Evolutionary conservation across 2,888 invertebrate species (phyloP).

Genomic region (Tiliacea aurago): DNA sequence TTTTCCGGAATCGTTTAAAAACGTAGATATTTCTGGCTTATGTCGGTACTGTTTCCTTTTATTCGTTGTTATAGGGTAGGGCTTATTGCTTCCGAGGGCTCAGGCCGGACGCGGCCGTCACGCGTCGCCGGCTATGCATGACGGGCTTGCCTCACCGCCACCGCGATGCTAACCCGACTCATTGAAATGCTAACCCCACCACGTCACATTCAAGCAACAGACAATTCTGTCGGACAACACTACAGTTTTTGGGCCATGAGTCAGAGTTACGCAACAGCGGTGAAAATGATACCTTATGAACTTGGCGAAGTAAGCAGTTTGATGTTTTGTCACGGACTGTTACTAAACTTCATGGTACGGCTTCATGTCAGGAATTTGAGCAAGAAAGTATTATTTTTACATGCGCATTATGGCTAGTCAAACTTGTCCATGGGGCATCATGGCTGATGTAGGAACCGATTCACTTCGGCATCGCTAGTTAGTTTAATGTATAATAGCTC

Average conservation of each 20-base stretch:
- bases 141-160: conserved; percentile 83
- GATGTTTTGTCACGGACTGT: conserved; percentile 50
- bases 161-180: conserved; percentile 65
- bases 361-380: conserved; percentile 22
- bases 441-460: not conserved
- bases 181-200: conserved; percentile 65
- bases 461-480: not conserved
- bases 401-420: not conserved
- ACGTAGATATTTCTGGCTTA: conserved; percentile 7
- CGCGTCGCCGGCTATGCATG: conserved; percentile 84
- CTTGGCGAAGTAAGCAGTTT: conserved; percentile 57
- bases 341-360: conserved; percentile 32
- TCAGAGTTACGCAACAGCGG: conserved; percentile 65
- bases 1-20: conserved; percentile 8
- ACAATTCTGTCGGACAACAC: conserved; percentile 55
- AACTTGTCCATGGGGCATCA: not conserved
- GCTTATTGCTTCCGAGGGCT: conserved; percentile 83
- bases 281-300: conserved; percentile 67
- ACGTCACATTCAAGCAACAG: conserved; percentile 50
- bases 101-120: conserved; percentile 85
- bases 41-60: conserved; percentile 58
- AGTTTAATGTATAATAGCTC: not conserved
- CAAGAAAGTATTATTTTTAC: conserved; percentile 18
- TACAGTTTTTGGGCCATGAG: conserved; percentile 68
- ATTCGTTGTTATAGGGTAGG: conserved; percentile 72